A percentile compares a stretch with the other conserved stretches of the same genome.
These are phyloP conservation scores for Mesembrinibis cayennensis DNA, from an alignment of 2,113 vertebrate species.

Conservation along the genomic window DNA sequence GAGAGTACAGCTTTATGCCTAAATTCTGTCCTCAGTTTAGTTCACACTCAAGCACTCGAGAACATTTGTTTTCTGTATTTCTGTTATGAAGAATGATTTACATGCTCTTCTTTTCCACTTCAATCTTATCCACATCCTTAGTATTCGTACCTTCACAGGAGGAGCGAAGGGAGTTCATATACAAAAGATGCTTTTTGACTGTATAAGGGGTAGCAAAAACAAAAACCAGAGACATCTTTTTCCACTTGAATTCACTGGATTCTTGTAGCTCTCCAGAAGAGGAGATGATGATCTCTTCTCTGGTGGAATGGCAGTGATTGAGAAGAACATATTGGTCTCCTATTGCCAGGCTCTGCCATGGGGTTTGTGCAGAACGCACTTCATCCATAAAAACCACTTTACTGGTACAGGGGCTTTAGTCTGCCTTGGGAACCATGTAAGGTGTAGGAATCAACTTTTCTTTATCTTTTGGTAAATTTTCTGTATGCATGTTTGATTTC, in stretches of 20 bases:
- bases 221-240: neutral
- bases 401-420: neutral
- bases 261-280: neutral
- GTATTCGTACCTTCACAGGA: neutral
- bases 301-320: neutral
- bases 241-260: neutral
- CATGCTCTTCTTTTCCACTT: neutral
- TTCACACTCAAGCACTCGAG: neutral
- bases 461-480: neutral
- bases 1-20: neutral
- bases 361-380: neutral
- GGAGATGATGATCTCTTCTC: neutral
- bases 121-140: neutral
- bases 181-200: neutral
- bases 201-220: neutral
- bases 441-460: neutral
- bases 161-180: neutral
- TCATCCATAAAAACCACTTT: neutral
- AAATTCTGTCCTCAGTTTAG: neutral
- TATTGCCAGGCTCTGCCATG: neutral
- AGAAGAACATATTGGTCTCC: accelerated
- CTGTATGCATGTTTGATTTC: neutral
- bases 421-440: accelerated
- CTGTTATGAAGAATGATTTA: neutral
- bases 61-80: neutral